Base-by-base conservation (phyloP, 2,888 invertebrate species). In the Ormyrus rosae region DNA sequence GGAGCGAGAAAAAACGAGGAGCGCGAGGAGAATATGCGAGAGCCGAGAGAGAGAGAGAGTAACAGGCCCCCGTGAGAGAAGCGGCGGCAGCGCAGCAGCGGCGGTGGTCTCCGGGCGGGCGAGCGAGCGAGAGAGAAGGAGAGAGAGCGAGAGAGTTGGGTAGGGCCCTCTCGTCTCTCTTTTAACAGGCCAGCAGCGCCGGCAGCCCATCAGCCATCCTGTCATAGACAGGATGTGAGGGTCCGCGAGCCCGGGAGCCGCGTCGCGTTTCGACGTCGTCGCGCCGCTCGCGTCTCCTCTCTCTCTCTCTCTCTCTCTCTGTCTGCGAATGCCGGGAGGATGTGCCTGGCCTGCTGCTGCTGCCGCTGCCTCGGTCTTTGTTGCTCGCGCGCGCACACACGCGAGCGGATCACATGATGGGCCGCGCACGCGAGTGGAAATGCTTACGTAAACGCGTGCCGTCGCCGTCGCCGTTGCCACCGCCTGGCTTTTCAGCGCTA, bases 161-260 rank as follows among this genome's bases (percentile, higher is more conserved):
- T 78, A 78, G 77, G 77, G 71, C 73, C 63, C 67, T 77, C 79
- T 55, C 61, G 10, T 64, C 81, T 53, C 69, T 70, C 53, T 75
- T 34, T 74, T 50, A 78, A 74, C 78, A 69, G 64, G 68, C 75
- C 65, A 69, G 75, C 78, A 51, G 56, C 73, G 83, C 84, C 83
- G 82, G 83, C 84, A 86, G 85, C 87, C 87, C 88, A 88, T 88
- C 88, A 88, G 87, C 89, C 88, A 88, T 88, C 89, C 88, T 88
- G 88, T 88, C 89, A 89, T 89, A 88, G 89, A 89, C 90, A 89
- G 90, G 90, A 89, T 90, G 89, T 84, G 90, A 89, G 90, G 90
- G 90, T 89, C 89, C 90, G 89, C 88, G 88, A 86, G 86, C 83
- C 84, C 85, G 85, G 84, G 84, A 85, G 84, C 85, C 83, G 84